Conservation (phyloP, 2,113 vertebrate genomes). For the Hypocryptadius cinnamomeus region DNA sequence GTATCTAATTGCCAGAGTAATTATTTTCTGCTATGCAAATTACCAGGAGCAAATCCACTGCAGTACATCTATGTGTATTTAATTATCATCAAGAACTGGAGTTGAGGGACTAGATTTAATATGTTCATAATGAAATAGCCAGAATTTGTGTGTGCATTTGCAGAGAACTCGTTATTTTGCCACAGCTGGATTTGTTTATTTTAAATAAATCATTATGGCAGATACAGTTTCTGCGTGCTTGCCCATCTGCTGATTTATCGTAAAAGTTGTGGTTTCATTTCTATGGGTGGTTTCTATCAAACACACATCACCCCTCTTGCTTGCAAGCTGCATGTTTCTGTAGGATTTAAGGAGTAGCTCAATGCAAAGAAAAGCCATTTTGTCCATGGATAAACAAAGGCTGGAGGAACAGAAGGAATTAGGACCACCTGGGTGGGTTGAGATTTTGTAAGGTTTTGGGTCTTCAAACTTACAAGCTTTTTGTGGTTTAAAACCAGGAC, state of each 20-base stretch:
- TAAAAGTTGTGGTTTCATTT: constrained; percentile 24
- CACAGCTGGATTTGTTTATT: constrained; percentile 58
- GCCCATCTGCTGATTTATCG: not conserved
- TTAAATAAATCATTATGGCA: constrained; percentile 49
- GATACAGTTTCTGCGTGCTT: not conserved
- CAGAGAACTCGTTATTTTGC: constrained; percentile 36
- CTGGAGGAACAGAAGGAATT: not conserved
- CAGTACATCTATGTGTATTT: constrained; percentile 39
- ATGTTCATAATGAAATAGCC: constrained; percentile 48
- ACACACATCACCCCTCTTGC: not conserved
- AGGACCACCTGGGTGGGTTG: not conserved
- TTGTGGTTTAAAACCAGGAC: not conserved
- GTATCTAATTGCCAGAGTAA: constrained; percentile 56
- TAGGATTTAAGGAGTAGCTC: not conserved
- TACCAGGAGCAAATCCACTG: constrained; percentile 36
- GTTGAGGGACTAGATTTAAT: constrained; percentile 16
- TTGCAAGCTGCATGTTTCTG: not conserved
- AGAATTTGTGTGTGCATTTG: constrained; percentile 32
- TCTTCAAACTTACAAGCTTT: not conserved
- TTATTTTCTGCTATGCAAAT: constrained; percentile 61
- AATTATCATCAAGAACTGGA: constrained; percentile 52
- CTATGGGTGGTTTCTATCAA: constrained; percentile 21
- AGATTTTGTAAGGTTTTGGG: not conserved
- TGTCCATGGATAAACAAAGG: not conserved
- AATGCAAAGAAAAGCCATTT: not conserved